phyloP scores from a whole-genome alignment of 2,888 invertebrate species.

The Brassicogethes aeneus region DNA sequence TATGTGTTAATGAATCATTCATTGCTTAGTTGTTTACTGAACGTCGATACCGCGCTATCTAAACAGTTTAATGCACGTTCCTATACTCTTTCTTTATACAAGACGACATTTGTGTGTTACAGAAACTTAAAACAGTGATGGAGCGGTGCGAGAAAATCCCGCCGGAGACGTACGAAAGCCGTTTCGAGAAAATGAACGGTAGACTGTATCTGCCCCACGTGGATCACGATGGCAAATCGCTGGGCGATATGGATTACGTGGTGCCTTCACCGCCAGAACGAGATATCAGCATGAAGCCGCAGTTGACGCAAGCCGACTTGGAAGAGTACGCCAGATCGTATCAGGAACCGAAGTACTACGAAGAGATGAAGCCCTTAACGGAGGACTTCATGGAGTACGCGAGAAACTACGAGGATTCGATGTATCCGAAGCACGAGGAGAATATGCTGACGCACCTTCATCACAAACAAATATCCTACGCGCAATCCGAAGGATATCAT shows the following conservation, averaged over 20 bases:
- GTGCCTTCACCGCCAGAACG: slow-evolving; percentile 64
- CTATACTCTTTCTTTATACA: background rate
- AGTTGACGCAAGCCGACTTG: slow-evolving; percentile 55
- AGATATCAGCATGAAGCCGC: slow-evolving; percentile 43
- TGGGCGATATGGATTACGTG: slow-evolving; percentile 56
- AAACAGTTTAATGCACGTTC: background rate
- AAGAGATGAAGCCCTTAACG: slow-evolving; percentile 23
- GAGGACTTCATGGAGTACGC: slow-evolving; percentile 61
- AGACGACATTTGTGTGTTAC: slow-evolving; percentile 16
- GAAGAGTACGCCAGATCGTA: slow-evolving; percentile 61
- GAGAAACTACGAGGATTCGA: slow-evolving; percentile 48
- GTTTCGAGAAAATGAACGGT: slow-evolving; percentile 39
- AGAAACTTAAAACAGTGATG: slow-evolving; percentile 60
- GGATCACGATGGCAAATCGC: slow-evolving; percentile 53
- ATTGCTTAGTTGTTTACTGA: background rate
- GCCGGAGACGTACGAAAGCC: slow-evolving; percentile 48
- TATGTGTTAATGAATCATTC: background rate
- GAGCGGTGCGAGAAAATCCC: slow-evolving; percentile 58
- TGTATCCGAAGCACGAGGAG: slow-evolving; percentile 39
- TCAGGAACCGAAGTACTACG: slow-evolving; percentile 34
- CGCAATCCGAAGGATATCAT: slow-evolving; percentile 72
- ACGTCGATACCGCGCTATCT: background rate
- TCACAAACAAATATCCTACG: slow-evolving; percentile 66
- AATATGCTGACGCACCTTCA: slow-evolving; percentile 45
- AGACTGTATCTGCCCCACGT: slow-evolving; percentile 47